These are phyloP conservation scores for Zaprionus capensis DNA, from an alignment of 1,140 invertebrate species.

Conservation along the genomic window DNA sequence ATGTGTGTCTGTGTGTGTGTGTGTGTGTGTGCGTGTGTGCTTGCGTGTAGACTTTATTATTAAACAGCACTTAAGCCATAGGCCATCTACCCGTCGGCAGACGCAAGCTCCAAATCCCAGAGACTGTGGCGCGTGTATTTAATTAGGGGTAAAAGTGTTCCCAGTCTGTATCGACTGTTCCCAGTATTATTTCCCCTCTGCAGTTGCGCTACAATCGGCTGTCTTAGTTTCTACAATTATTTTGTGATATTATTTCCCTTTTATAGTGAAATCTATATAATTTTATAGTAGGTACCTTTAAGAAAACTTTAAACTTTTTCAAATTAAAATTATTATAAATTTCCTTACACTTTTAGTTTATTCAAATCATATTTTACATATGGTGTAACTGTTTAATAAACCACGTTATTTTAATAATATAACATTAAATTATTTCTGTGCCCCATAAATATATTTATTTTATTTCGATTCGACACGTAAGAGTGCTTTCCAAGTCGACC, in stretches of 20 bases:
- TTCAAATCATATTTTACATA: too few species aligned
- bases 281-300: too few species aligned
- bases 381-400: too few species aligned
- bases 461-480: background rate
- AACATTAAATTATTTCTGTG: too few species aligned
- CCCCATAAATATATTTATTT: too few species aligned
- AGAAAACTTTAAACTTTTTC: too few species aligned
- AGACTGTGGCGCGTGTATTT: constrained; percentile 10
- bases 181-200: constrained; percentile 55
- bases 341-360: too few species aligned
- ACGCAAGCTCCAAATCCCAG: constrained; percentile 33
- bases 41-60: constrained; percentile 35
- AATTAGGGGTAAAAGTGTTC: constrained; percentile 31
- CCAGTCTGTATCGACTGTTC: constrained; percentile 12
- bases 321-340: too few species aligned
- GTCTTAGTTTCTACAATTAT: background rate
- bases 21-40: background rate
- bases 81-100: constrained; percentile 38
- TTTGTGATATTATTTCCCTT: background rate
- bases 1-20: background rate
- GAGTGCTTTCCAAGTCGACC: background rate
- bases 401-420: too few species aligned
- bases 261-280: too few species aligned
- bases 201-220: constrained; percentile 29
- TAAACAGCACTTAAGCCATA: constrained; percentile 51